Evolutionary conservation across 2,888 invertebrate genomes (phyloP).

Genomic region (Drosophila ustulata): DNA sequence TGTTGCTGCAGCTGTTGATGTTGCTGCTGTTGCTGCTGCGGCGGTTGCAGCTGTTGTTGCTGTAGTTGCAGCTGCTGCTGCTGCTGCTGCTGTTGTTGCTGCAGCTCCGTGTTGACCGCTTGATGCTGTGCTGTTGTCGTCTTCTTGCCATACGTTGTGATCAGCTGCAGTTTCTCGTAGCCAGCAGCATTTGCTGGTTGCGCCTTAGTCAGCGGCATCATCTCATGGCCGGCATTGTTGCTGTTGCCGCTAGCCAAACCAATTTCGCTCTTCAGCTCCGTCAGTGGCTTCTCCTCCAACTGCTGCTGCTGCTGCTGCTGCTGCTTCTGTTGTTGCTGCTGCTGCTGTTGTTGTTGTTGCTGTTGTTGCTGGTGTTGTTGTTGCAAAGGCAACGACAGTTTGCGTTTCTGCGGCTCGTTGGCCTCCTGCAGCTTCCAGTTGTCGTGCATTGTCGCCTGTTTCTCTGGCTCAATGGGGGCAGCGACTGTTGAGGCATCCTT

Average conservation of each 20-base stretch:
- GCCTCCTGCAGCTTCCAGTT: slow-evolving; percentile 54
- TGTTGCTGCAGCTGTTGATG: slow-evolving; percentile 25
- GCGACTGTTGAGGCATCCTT: slow-evolving; percentile 26
- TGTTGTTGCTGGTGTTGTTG: slow-evolving; percentile 36
- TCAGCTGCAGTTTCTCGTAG: slow-evolving; percentile 52
- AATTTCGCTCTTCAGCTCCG: slow-evolving; percentile 43
- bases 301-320: slow-evolving; percentile 33
- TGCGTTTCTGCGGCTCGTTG: slow-evolving; percentile 57
- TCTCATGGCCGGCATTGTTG: slow-evolving; percentile 44
- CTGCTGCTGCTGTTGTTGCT: slow-evolving; percentile 30
- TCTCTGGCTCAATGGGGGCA: slow-evolving; percentile 42
- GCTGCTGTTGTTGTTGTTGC: slow-evolving; percentile 18
- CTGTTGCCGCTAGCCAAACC: slow-evolving; percentile 18
- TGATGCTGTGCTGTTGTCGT: slow-evolving; percentile 20
- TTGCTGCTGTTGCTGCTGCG: slow-evolving; percentile 22
- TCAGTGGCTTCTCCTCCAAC: slow-evolving; percentile 39
- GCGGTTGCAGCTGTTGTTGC: slow-evolving; percentile 41
- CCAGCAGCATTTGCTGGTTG: slow-evolving; percentile 27
- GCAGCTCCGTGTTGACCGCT: not conserved
- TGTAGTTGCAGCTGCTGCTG: slow-evolving; percentile 35
- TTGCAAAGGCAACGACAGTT: slow-evolving; percentile 35
- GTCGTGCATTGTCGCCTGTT: slow-evolving; percentile 42
- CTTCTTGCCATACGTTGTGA: slow-evolving; percentile 52
- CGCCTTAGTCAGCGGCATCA: slow-evolving; percentile 32
- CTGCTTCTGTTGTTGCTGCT: slow-evolving; percentile 38